phyloP scores from a whole-genome alignment of 2,113 vertebrate species.

The Oxyruncus cristatus region DNA sequence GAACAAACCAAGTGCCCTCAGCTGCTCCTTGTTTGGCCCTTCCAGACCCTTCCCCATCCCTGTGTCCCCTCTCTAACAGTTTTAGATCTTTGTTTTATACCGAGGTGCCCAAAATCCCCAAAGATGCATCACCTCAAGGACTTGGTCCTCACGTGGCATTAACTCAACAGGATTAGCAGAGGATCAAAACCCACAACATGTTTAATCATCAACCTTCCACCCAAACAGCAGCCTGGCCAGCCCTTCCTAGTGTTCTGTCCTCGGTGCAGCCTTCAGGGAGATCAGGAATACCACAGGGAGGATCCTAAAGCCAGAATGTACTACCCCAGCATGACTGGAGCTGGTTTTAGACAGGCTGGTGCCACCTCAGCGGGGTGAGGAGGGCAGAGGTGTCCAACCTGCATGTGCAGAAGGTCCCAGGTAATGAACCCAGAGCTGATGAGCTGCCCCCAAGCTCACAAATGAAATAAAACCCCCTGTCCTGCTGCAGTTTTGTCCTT shows the following conservation, averaged over 20 bases:
- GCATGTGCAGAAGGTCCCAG: not conserved
- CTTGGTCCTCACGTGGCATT: rapidly evolving
- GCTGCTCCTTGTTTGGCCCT: not conserved
- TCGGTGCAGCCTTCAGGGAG: not conserved
- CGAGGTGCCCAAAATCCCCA: not conserved
- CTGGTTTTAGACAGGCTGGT: not conserved
- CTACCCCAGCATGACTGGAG: not conserved
- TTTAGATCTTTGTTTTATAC: rapidly evolving
- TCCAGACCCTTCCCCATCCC: not conserved
- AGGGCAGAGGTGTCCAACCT: too few species aligned
- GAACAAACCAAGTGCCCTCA: not conserved
- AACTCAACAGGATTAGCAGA: rapidly evolving
- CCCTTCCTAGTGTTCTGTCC: rapidly evolving
- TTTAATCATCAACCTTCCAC: not conserved
- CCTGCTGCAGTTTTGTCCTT: not conserved
- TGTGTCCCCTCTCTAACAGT: not conserved
- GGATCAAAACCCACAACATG: rapidly evolving
- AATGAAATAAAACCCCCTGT: not conserved
- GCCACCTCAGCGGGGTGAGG: not conserved
- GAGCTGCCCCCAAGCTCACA: not conserved
- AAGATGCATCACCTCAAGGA: rapidly evolving
- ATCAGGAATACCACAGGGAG: rapidly evolving
- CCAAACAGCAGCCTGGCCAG: not conserved
- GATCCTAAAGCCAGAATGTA: not conserved
- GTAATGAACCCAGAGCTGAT: not conserved